These are phyloP conservation scores for Pseudocheirus occidentalis DNA, from an alignment of 2,797 vertebrate genomes.

Conservation along the genomic window DNA sequence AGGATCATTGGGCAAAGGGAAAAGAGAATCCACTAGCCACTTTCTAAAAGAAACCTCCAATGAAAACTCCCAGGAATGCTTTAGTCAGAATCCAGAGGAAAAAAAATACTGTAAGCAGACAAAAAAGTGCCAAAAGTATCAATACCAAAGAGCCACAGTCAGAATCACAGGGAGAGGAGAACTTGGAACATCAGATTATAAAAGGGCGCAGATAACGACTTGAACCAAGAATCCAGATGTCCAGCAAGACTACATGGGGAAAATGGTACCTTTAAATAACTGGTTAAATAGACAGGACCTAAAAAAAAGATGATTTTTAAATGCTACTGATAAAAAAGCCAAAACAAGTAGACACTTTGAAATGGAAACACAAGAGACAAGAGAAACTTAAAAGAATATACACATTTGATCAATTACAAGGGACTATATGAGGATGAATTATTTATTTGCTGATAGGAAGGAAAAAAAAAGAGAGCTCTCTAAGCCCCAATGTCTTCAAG, in stretches of 20 bases:
- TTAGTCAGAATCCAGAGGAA: background rate
- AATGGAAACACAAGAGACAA: background rate
- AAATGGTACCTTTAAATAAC: background rate
- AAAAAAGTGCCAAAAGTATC: background rate
- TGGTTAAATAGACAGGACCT: background rate
- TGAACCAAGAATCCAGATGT: background rate
- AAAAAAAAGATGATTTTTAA: background rate
- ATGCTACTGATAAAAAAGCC: background rate
- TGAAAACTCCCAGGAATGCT: background rate
- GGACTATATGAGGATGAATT: background rate
- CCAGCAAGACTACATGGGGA: background rate
- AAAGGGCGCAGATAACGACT: background rate
- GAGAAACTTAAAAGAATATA: background rate
- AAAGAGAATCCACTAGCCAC: background rate
- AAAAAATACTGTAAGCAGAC: background rate
- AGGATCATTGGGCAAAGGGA: background rate
- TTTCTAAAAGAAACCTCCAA: background rate
- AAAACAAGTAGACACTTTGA: background rate
- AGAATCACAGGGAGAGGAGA: background rate
- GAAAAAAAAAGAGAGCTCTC: background rate
- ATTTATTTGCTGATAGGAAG: background rate
- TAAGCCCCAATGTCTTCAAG: background rate
- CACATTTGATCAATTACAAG: background rate
- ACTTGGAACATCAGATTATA: background rate
- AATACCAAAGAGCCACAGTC: background rate